Base-by-base conservation (phyloP, 2,888 invertebrate genomes). In the Noctua comes region DNA sequence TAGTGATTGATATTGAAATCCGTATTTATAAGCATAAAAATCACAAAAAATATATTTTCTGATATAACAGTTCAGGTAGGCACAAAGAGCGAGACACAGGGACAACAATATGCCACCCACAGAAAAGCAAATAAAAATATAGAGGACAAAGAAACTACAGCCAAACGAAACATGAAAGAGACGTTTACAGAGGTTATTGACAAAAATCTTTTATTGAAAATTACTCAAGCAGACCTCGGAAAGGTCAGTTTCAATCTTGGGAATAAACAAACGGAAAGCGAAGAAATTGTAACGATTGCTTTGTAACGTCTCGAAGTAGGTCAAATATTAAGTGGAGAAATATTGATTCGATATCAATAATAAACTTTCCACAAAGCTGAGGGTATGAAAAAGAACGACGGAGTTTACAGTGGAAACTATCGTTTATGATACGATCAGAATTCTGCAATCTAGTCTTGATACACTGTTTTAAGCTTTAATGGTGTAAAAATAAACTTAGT, bases 231-330 rank as follows among this genome's bases (percentile, higher is more conserved):
- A 76, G 66, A 76, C 62, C 40, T 74, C 66, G 40, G 64, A 82
- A 79, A 85, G 77, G 88, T 82, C 88, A 85, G 66, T 77, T 70
- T 36, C 65, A 73, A 78, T 82, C 72, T 78, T 65, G 68, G 62
- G 76, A 86, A 82, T 70, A 80, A 86, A 88, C 72, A 77, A 77
- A 79, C 62, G 74, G 65, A 57, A 81, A 76, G 18, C 62, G 46
- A 81, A 75, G 79, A 82, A 86, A 81, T 72, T 77, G 78, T 79
- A 62, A 68, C 73, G 64, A 82, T 88, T 85, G 79, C 73, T 85
- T 85, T 76, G 84, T 69, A 65, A 79, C 36, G 24, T 68, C 48
- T 40, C 69, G 76, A 88, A 88, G 68, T 88, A 79, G 89, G 88
- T 87, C 85, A 80, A 75, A 74, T 64, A 70, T 79, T 74, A 73